phyloP scores from a whole-genome alignment of 2,888 invertebrate species.

The Polylopha cassiicola region DNA sequence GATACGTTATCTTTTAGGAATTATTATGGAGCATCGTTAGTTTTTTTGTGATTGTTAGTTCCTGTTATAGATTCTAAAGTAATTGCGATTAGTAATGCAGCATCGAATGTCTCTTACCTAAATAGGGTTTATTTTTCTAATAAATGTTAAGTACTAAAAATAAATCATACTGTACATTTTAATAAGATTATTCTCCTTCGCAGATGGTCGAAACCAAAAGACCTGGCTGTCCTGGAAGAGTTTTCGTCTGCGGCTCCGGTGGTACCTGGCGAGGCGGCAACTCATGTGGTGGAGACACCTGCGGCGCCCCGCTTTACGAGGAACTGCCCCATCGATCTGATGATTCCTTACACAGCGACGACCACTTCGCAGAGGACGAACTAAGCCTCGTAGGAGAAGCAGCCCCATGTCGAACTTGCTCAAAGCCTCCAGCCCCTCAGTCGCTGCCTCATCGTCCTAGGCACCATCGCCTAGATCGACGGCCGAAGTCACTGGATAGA shows the following conservation, averaged over 20 bases:
- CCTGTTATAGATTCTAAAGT: no score
- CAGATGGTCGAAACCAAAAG: slow-evolving; percentile 87
- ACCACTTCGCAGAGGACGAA: slow-evolving; percentile 91
- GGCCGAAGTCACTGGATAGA: slow-evolving; percentile 75
- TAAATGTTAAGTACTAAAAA: no score
- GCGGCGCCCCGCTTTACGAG: slow-evolving; percentile 87
- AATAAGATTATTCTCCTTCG: slow-evolving; percentile 37
- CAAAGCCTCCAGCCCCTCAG: slow-evolving; percentile 69
- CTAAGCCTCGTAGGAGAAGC: slow-evolving; percentile 76
- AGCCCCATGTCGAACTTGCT: slow-evolving; percentile 67
- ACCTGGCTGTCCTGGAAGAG: slow-evolving; percentile 75
- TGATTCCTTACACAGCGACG: slow-evolving; percentile 82
- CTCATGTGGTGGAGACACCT: slow-evolving; percentile 59
- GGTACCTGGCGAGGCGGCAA: slow-evolving; percentile 77
- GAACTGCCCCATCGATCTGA: slow-evolving; percentile 82
- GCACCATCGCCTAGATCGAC: slow-evolving; percentile 77
- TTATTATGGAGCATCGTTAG: no score
- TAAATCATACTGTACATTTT: no score
- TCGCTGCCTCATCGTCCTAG: slow-evolving; percentile 77
- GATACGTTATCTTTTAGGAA: no score
- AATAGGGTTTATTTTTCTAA: no score
- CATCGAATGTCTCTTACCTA: no score
- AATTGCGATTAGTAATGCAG: no score
- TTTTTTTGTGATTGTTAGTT: no score
- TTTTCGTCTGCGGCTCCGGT: slow-evolving; percentile 81